These are phyloP conservation scores for Peromyscus melanophrys DNA, from an alignment of 2,797 vertebrate genomes.

Conservation along the genomic window DNA sequence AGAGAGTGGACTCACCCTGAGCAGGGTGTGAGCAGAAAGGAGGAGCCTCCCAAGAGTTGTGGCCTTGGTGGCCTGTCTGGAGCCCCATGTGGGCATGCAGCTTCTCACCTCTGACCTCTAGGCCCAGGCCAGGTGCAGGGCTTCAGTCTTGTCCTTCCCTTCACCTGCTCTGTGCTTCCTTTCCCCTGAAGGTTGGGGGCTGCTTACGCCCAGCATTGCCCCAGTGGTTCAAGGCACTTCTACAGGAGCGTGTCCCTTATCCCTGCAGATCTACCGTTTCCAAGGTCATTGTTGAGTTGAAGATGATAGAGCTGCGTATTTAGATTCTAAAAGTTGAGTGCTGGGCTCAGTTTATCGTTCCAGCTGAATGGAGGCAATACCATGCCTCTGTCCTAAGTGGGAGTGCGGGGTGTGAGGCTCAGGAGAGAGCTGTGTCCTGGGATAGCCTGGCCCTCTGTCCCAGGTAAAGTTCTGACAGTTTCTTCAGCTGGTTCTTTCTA, in stretches of 20 bases:
- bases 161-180: not conserved
- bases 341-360: not conserved
- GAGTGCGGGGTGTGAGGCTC: rapidly evolving
- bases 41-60: not conserved
- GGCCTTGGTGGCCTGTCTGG: not conserved
- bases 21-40: not conserved
- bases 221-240: not conserved
- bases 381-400: not conserved
- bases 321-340: not conserved
- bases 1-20: not conserved
- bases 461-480: not conserved
- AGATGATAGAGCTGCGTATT: not conserved
- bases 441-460: not conserved
- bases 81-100: rapidly evolving
- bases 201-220: not conserved
- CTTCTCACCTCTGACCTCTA: constrained; percentile 60
- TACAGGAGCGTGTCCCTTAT: not conserved
- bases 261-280: not conserved
- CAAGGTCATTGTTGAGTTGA: not conserved
- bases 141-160: not conserved
- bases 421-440: not conserved
- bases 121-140: not conserved
- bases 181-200: not conserved
- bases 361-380: not conserved
- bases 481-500: not conserved